Conservation (phyloP, 2,888 invertebrate species). For the Lithophane socia region DNA sequence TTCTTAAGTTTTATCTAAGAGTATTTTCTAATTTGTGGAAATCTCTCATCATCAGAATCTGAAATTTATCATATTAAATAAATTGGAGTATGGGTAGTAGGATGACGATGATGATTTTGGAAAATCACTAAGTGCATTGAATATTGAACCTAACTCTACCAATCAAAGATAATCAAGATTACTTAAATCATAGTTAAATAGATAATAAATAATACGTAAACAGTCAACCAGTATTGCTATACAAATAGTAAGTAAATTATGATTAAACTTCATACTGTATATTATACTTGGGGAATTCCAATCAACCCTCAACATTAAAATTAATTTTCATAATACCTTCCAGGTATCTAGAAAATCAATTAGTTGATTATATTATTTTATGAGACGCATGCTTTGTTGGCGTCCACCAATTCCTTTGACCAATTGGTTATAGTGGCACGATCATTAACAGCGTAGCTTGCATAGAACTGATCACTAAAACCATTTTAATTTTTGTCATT, state of each 20-base stretch:
- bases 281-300: conserved; percentile 14
- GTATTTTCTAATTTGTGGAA: no score
- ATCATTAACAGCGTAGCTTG: background rate
- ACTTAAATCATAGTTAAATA: no score
- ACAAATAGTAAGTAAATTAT: background rate
- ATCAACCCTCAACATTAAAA: conserved; percentile 14
- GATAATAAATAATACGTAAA: no score
- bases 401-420: background rate
- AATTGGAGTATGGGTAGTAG: background rate
- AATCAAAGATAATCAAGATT: background rate
- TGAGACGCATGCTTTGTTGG: background rate
- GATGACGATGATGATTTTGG: background rate
- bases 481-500: background rate
- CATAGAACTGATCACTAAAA: background rate
- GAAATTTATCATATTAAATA: background rate
- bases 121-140: background rate
- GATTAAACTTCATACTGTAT: conserved; percentile 17
- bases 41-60: no score
- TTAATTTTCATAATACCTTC: conserved; percentile 7
- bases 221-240: background rate
- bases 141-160: background rate
- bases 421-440: background rate
- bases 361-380: conserved; percentile 30
- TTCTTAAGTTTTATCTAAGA: background rate
- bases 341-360: conserved; percentile 35